Percentiles rank a stretch among this genome's conserved stretches.
Evolutionary conservation across 2,888 invertebrate genomes (phyloP).

Genomic region (Trichopria drosophilae): DNA sequence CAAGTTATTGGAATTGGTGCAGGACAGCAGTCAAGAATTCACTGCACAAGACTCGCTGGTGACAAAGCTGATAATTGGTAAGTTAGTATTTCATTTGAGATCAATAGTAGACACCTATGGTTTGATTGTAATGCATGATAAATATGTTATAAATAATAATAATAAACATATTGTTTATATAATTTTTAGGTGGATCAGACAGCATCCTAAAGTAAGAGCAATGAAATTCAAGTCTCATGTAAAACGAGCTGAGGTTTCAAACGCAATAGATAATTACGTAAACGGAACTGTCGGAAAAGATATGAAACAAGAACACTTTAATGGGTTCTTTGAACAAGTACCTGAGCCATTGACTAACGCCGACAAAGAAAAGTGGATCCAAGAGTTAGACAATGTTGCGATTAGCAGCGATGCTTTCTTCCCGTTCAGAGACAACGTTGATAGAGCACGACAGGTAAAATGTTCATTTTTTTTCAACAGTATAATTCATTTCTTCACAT

Average conservation of each 20-base stretch:
- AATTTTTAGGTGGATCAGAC: conserved; percentile 79
- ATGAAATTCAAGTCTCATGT: conserved; percentile 86
- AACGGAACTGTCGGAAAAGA: conserved; percentile 90
- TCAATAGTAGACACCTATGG: no score
- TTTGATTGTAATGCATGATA: no score
- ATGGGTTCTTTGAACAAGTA: conserved; percentile 71
- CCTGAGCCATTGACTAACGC: conserved; percentile 72
- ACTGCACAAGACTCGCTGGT: conserved; percentile 95
- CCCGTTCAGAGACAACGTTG: conserved; percentile 96
- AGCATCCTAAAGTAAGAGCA: conserved; percentile 81
- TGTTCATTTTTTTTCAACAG: conserved; percentile 4
- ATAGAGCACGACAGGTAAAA: conserved; percentile 82
- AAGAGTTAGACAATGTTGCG: conserved; percentile 74
- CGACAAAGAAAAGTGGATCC: conserved; percentile 72
- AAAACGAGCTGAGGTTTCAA: conserved; percentile 89
- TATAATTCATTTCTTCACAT: not conserved
- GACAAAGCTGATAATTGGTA: conserved; percentile 96
- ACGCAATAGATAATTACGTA: conserved; percentile 94
- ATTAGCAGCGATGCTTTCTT: conserved; percentile 94
- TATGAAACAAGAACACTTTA: conserved; percentile 76
- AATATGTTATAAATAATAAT: no score
- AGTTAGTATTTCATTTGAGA: no score
- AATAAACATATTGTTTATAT: no score
- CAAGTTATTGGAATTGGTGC: conserved; percentile 96
- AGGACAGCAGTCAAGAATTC: conserved; percentile 98